A percentile compares a stretch with the other conserved stretches of the same genome.
Evolutionary conservation across 2,797 vertebrate species (phyloP).

Genomic region (Petrocephalus schoutedeni): DNA sequence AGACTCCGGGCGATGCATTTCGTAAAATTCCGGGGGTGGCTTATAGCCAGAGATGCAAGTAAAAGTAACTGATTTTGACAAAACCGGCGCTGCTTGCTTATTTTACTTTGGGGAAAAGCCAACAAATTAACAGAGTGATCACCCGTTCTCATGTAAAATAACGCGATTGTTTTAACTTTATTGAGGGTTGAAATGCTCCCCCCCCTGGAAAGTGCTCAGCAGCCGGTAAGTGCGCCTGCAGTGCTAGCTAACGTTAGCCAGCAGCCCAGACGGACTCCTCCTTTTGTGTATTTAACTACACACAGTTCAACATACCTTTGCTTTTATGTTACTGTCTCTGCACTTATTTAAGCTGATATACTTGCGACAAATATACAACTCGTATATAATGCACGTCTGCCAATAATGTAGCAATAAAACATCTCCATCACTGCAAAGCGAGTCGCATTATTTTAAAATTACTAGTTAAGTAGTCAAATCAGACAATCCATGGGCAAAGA

Average conservation of each 20-base stretch:
- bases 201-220: slow-evolving; percentile 21
- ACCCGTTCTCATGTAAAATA: neutral
- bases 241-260: slow-evolving; percentile 31
- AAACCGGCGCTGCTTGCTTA: slow-evolving; percentile 41
- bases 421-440: slow-evolving; percentile 49
- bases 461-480: slow-evolving; percentile 7
- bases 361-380: slow-evolving; percentile 16
- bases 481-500: neutral
- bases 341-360: neutral
- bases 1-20: slow-evolving; percentile 90
- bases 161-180: slow-evolving; percentile 19
- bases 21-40: slow-evolving; percentile 21
- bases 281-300: slow-evolving; percentile 24
- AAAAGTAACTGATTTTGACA: slow-evolving; percentile 41
- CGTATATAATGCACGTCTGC: neutral
- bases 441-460: slow-evolving; percentile 29
- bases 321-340: neutral
- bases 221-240: slow-evolving; percentile 30
- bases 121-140: slow-evolving; percentile 36
- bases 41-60: slow-evolving; percentile 25
- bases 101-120: slow-evolving; percentile 47
- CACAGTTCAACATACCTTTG: slow-evolving; percentile 19
- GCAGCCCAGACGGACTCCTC: slow-evolving; percentile 33
- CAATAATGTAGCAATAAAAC: slow-evolving; percentile 53
- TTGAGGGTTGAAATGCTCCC: neutral